These are phyloP conservation scores for Bubo scandiacus DNA, from an alignment of 2,113 vertebrate species.

Conservation along the genomic window DNA sequence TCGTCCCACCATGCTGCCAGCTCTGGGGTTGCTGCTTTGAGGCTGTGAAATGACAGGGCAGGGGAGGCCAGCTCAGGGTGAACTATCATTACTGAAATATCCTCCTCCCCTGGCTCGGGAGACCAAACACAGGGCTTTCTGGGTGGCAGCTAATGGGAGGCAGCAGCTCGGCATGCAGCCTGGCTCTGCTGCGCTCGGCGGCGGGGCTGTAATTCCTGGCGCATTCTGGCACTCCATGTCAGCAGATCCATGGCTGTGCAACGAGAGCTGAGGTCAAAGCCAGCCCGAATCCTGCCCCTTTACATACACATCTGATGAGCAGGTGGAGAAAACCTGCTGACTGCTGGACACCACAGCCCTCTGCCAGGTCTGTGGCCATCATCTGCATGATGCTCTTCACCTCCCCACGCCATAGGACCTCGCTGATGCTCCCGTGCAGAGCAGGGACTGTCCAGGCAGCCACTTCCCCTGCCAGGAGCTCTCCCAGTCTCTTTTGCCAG, in stretches of 20 bases:
- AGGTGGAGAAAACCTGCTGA: neutral
- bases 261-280: neutral
- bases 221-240: rapidly evolving
- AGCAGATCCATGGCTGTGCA: neutral
- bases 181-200: rapidly evolving
- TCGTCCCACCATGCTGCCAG: rapidly evolving
- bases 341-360: neutral
- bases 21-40: neutral
- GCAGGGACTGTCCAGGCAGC: neutral
- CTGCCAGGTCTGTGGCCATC: neutral
- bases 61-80: neutral
- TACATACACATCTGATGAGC: neutral
- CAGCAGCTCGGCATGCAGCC: rapidly evolving
- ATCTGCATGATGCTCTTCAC: neutral
- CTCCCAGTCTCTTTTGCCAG: neutral
- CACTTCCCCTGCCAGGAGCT: neutral
- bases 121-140: neutral
- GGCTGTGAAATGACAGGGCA: neutral
- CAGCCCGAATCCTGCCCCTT: neutral
- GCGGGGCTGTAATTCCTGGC: neutral
- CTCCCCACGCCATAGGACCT: neutral
- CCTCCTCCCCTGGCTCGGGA: neutral
- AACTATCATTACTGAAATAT: neutral
- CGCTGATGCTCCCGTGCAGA: rapidly evolving
- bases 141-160: neutral